These are phyloP conservation scores for Chymomyza procnemis DNA, from an alignment of 2,888 invertebrate species.

Conservation along the genomic window DNA sequence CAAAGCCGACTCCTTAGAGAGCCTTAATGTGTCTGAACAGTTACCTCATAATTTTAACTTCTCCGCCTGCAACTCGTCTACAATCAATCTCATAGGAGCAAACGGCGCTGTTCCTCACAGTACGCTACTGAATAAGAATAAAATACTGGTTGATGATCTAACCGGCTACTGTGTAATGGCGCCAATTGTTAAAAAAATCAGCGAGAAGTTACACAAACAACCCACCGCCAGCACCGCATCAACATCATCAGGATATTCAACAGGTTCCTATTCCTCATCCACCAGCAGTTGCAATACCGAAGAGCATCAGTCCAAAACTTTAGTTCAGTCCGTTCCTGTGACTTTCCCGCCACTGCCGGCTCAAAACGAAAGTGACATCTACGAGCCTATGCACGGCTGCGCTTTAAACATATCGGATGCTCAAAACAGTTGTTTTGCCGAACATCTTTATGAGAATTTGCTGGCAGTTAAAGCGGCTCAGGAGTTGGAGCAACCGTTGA, in stretches of 20 bases:
- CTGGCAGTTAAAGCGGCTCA: slow-evolving; percentile 72
- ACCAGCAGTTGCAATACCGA: slow-evolving; percentile 59
- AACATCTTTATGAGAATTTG: slow-evolving; percentile 75
- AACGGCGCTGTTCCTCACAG: slow-evolving; percentile 66
- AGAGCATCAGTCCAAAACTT: slow-evolving; percentile 37
- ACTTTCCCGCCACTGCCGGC: background rate
- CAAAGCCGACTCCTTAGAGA: slow-evolving; percentile 61
- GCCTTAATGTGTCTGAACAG: slow-evolving; percentile 76
- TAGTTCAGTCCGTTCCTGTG: background rate
- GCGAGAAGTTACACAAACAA: slow-evolving; percentile 17
- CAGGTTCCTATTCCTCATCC: slow-evolving; percentile 66
- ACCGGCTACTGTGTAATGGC: slow-evolving; percentile 78
- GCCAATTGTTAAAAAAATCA: slow-evolving; percentile 67
- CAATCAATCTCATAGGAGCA: slow-evolving; percentile 76
- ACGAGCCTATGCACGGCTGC: slow-evolving; percentile 70
- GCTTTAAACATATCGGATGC: slow-evolving; percentile 35
- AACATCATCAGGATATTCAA: slow-evolving; percentile 73
- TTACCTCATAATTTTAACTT: slow-evolving; percentile 77
- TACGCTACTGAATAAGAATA: slow-evolving; percentile 52
- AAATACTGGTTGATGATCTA: slow-evolving; percentile 73
- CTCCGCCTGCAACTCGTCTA: slow-evolving; percentile 77
- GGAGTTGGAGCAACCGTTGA: slow-evolving; percentile 57
- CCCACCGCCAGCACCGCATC: slow-evolving; percentile 52
- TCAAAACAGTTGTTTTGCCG: slow-evolving; percentile 46
- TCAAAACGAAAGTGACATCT: slow-evolving; percentile 64